A percentile compares a stretch with the other conserved stretches of the same genome.
These are phyloP conservation scores for Gallinago stenura DNA, from an alignment of 2,797 vertebrate species.

Conservation along the genomic window DNA sequence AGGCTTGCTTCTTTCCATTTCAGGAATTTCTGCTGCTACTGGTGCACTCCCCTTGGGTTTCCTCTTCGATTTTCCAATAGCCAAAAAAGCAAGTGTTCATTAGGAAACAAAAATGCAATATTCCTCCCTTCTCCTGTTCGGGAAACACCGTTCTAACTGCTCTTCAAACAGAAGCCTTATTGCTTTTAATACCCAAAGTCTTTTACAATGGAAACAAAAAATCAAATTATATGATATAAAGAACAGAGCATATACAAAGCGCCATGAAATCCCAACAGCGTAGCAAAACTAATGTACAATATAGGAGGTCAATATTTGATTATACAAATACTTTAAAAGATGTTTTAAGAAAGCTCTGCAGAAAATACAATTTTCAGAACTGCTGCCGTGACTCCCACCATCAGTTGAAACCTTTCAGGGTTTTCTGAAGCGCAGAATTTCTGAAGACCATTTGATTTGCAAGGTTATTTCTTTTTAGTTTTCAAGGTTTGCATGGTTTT, in stretches of 20 bases:
- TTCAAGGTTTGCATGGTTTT: neutral
- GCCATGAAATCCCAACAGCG: neutral
- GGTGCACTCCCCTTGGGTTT: neutral
- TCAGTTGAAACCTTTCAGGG: fast-evolving
- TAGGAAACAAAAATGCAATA: neutral
- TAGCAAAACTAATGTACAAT: neutral
- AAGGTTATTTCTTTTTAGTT: neutral
- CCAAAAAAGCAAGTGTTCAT: neutral
- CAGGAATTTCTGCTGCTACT: neutral
- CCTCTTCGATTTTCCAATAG: neutral
- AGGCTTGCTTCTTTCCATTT: neutral
- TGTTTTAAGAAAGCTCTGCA: neutral
- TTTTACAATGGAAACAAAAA: neutral
- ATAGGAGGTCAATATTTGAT: neutral
- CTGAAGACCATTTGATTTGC: neutral
- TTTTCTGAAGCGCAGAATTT: neutral
- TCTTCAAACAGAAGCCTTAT: neutral
- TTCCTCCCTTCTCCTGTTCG: neutral
- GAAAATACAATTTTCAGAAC: neutral
- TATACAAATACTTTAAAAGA: neutral
- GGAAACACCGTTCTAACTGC: neutral
- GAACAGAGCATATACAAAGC: neutral
- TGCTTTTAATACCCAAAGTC: neutral
- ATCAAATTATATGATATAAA: neutral
- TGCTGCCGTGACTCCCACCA: neutral